Percentiles rank a stretch among this genome's conserved stretches.
These are phyloP conservation scores for Platycheirus albimanus DNA, from an alignment of 2,888 invertebrate genomes.

Conservation along the genomic window DNA sequence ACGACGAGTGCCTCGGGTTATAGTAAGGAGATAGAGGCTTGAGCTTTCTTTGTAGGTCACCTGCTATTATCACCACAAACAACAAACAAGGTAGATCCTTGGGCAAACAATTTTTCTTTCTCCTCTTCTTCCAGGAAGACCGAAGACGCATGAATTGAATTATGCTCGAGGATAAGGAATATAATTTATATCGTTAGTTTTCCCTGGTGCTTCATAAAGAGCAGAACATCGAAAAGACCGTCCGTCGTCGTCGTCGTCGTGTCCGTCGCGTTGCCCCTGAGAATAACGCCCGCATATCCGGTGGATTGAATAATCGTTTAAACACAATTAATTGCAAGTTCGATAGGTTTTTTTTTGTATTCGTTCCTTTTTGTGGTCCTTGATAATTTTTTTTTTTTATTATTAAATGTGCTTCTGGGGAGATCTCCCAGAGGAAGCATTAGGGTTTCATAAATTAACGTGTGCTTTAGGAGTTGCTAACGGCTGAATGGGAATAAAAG, in stretches of 20 bases:
- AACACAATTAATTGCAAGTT: constrained; percentile 73
- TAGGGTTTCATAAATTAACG: constrained; percentile 70
- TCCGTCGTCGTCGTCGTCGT: background rate
- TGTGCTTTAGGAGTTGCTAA: constrained; percentile 57
- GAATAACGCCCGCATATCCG: constrained; percentile 49
- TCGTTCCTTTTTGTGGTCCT: constrained; percentile 17
- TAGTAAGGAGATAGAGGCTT: constrained; percentile 9
- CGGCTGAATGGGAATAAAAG: constrained; percentile 36
- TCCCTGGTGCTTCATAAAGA: constrained; percentile 69
- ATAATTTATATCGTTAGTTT: constrained; percentile 71
- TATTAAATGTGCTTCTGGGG: background rate
- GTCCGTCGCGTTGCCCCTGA: constrained; percentile 44
- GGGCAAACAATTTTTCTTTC: constrained; percentile 3
- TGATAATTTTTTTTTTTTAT: constrained; percentile 12
- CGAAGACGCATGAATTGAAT: constrained; percentile 65
- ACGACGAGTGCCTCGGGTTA: constrained; percentile 4
- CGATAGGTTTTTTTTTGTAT: constrained; percentile 48
- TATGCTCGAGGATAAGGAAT: constrained; percentile 66
- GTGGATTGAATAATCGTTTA: constrained; percentile 73
- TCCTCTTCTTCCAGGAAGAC: constrained; percentile 40
- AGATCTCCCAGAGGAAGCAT: constrained; percentile 51
- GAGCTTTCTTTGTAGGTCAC: constrained; percentile 47
- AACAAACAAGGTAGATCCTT: constrained; percentile 45
- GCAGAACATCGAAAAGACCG: background rate
- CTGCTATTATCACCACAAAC: constrained; percentile 61